Conservation (phyloP, 1,140 invertebrate species). For the Hylaeus anthracinus region DNA sequence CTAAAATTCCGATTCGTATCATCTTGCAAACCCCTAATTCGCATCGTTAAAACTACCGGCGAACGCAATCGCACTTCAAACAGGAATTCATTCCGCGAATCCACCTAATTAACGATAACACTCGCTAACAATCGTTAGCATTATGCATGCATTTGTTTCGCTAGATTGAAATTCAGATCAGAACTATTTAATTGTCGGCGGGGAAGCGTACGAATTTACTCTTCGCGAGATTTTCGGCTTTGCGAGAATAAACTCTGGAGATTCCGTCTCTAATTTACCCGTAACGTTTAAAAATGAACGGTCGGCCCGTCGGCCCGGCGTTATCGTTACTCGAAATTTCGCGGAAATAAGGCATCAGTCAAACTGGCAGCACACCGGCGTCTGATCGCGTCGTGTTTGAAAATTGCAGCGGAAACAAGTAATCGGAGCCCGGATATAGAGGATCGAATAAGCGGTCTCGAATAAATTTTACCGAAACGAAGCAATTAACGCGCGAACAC, state of each 20-base stretch:
- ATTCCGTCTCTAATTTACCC: not conserved
- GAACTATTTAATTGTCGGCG: not conserved
- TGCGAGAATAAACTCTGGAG: not conserved
- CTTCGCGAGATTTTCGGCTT: not conserved
- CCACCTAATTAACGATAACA: too few relatives aligned
- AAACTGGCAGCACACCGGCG: not conserved
- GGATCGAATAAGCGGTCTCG: not conserved
- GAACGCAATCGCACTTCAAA: too few relatives aligned
- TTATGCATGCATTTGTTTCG: not conserved
- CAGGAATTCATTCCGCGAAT: not conserved
- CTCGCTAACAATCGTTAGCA: not conserved
- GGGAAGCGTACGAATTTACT: not conserved
- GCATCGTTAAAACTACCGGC: too few relatives aligned
- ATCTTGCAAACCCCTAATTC: too few relatives aligned
- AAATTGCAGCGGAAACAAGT: not conserved
- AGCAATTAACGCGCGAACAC: not conserved
- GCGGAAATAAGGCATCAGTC: not conserved
- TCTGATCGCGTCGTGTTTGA: not conserved
- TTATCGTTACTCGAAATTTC: not conserved
- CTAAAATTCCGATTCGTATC: too few relatives aligned
- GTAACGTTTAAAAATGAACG: not conserved
- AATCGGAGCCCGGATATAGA: not conserved
- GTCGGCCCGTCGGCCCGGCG: too few relatives aligned
- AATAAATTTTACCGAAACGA: not conserved
- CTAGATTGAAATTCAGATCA: not conserved